Conservation (phyloP, 30 jellyfish, hydroid and myxozoan species). For the Turritopsis dohrnii region DNA sequence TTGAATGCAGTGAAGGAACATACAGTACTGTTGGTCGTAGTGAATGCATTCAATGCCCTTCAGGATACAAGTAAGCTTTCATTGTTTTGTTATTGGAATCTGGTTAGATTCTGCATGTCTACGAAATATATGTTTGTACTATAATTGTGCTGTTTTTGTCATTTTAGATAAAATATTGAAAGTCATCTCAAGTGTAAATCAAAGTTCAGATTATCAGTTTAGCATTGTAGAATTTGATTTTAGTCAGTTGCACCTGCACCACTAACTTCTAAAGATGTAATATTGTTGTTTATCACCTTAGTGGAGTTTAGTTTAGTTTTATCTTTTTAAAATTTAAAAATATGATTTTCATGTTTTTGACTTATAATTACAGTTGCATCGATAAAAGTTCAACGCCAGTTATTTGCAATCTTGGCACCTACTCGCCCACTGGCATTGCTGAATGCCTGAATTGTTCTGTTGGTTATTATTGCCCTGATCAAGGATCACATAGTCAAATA, state of each 20-base stretch:
- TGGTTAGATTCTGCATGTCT: background rate
- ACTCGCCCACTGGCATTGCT: constrained; percentile 56
- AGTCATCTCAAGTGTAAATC: background rate
- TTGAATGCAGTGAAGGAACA: constrained; percentile 56
- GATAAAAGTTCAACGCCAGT: constrained; percentile 53
- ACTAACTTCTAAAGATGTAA: background rate
- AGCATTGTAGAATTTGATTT: background rate
- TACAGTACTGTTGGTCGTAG: constrained; percentile 74
- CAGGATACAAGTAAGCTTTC: background rate
- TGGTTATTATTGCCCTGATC: constrained; percentile 30
- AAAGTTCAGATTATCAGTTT: too few species aligned
- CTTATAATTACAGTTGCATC: constrained; percentile 41
- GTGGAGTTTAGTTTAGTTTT: background rate
- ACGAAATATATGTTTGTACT: background rate
- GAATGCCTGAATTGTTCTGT: constrained; percentile 54
- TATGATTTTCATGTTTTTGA: background rate
- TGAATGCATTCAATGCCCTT: constrained; percentile 43
- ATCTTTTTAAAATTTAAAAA: too few species aligned
- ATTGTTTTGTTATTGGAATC: background rate
- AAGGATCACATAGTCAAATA: background rate
- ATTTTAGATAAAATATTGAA: background rate
- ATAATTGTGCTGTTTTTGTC: background rate
- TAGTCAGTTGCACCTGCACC: background rate
- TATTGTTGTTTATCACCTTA: background rate
- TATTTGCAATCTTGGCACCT: constrained; percentile 49